Evolutionary conservation across 2,797 vertebrate genomes (phyloP), one percentile per base, ranked within the genome.

Genomic region (Spondyliosoma cantharus): DNA sequence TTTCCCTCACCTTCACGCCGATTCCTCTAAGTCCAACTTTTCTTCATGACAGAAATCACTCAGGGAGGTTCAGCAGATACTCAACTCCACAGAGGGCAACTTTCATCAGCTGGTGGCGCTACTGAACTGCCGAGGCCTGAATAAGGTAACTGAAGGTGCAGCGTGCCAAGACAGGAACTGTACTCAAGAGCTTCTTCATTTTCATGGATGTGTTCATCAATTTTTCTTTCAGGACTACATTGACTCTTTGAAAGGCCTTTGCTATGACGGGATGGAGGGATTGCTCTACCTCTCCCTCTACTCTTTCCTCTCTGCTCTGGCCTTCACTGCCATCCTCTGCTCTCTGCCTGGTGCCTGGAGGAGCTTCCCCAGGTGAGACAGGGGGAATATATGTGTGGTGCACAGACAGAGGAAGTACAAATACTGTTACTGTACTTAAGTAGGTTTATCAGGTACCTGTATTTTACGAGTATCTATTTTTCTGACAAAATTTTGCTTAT

Each of bases 41-140:
- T 79, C 7, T 20, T 56, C 3, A 3, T 43, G 63, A 62, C 91
- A 98, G 97, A 96, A 94, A 86, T 95, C 95, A 50, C 95, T 98
- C 91, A 89, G 94, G 89, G 96, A 96, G 70, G 94, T 97, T 79
- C 97, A 97, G 88, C 95, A 96, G 93, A 97, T 96, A 25, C 94
- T 98, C 73, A 98, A 97, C 71, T 91, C 92, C 80, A 98, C 97
- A 0, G 97, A 98, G 89, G 96, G 96, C 24, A 96, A 96, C 91
- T 97, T 97, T 81, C 97, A 98, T 86, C 97, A 98, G 89, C 76
- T 98, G 80, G 96, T 97, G 85, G 97, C 97, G 0, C 93, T 97
- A 8, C 93, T 98, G 42, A 97, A 97, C 91, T 98, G 97, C 76
- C 88, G 96, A 62, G 94, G 96, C 71, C 96, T 98, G 82, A 96